A percentile compares a stretch with the other conserved stretches of the same genome.
phyloP scores from a whole-genome alignment of 2,113 vertebrate species.

The Mesoclemmys tuberculata region DNA sequence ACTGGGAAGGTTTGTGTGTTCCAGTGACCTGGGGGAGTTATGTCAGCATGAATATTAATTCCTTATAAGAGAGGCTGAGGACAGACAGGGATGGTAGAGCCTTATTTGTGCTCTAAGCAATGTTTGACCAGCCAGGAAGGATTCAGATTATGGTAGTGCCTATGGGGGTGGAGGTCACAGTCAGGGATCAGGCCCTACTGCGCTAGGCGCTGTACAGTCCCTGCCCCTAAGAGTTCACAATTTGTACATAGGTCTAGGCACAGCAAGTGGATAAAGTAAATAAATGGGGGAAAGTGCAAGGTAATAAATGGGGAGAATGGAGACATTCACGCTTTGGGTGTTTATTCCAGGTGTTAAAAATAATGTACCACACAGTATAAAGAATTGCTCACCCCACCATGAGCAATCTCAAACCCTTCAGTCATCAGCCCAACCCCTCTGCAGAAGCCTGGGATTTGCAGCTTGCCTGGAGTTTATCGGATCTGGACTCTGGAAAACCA shows the following conservation, averaged over 20 bases:
- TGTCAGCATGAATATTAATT: background rate
- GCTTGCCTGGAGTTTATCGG: background rate
- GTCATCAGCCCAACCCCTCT: background rate
- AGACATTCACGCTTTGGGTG: background rate
- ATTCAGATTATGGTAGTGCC: background rate
- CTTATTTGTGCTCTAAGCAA: background rate
- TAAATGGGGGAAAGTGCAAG: background rate
- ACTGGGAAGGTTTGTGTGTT: background rate
- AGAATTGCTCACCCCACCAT: background rate
- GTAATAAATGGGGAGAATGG: background rate
- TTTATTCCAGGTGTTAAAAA: background rate
- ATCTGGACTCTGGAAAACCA: background rate
- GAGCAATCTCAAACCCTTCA: background rate
- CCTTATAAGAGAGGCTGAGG: background rate
- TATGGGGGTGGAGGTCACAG: background rate
- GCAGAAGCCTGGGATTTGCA: background rate
- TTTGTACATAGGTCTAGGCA: background rate
- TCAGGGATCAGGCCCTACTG: fast-evolving
- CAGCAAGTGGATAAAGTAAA: background rate
- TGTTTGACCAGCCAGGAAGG: background rate
- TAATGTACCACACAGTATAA: background rate
- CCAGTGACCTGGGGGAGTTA: background rate
- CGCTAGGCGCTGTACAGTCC: fast-evolving
- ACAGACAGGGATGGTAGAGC: background rate
- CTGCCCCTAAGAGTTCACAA: fast-evolving